These are phyloP conservation scores for Isoperla grammatica DNA, from an alignment of 2,888 invertebrate genomes.

Conservation along the genomic window DNA sequence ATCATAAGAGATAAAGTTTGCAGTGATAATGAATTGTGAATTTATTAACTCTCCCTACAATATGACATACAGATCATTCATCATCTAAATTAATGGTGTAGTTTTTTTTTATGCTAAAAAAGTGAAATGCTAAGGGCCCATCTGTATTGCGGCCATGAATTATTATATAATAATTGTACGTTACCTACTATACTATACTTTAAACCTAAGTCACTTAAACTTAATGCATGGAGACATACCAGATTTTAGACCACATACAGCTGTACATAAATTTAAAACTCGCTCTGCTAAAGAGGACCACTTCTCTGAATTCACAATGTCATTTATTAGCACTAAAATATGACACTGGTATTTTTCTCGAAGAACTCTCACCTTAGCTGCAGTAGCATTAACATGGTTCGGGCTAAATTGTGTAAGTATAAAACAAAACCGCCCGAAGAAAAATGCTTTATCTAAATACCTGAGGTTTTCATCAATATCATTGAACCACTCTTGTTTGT, in stretches of 20 bases:
- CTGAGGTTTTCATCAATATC: not conserved
- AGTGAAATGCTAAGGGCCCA: no score
- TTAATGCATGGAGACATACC: not conserved
- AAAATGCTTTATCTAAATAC: not conserved
- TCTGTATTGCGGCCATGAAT: no score
- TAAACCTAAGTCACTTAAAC: no score
- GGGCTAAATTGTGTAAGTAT: not conserved
- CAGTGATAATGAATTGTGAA: no score
- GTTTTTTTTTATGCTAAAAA: no score
- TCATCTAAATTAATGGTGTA: no score
- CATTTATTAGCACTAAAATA: not conserved
- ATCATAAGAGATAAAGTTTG: no score
- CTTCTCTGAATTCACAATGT: not conserved
- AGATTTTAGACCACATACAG: not conserved
- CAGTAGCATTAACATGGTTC: not conserved
- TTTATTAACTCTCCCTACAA: no score
- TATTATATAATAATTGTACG: no score
- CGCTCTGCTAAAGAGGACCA: not conserved
- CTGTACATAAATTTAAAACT: not conserved
- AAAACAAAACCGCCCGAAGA: not conserved
- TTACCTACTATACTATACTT: no score
- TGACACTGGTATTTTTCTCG: not conserved
- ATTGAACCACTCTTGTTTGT: not conserved
- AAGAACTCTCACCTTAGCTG: not conserved
- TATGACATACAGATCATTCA: no score